Conservation (phyloP, 1,140 invertebrate species). For the Heliothis virescens region DNA sequence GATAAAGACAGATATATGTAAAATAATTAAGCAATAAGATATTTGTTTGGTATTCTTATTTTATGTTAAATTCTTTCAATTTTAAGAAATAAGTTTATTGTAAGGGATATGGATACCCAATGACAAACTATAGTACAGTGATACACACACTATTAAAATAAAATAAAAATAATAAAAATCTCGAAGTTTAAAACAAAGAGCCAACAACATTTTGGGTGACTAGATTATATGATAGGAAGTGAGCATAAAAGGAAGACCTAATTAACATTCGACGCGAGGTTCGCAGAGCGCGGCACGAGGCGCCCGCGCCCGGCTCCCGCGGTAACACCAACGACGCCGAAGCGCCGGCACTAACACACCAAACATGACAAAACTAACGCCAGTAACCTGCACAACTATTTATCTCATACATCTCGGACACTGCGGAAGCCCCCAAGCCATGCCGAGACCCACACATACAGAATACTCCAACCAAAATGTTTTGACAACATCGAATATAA, state of each 20-base stretch:
- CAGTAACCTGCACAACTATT: conserved; percentile 38
- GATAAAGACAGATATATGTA: conserved; percentile 28
- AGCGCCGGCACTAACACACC: conserved; percentile 57
- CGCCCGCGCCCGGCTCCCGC: conserved; percentile 60
- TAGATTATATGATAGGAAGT: conserved; percentile 77
- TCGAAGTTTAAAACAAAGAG: conserved; percentile 48
- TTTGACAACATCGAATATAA: conserved; percentile 85
- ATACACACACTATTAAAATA: conserved; percentile 12
- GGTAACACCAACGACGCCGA: conserved; percentile 61
- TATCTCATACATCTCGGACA: background rate
- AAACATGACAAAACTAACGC: conserved; percentile 44
- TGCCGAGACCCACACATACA: conserved; percentile 43
- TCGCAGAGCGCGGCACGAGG: conserved; percentile 71
- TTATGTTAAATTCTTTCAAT: background rate
- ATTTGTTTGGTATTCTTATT: background rate
- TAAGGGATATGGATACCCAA: background rate
- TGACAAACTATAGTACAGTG: background rate
- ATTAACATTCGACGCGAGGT: conserved; percentile 81
- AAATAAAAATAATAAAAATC: conserved; percentile 2
- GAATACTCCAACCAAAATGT: conserved; percentile 71
- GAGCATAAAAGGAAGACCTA: conserved; percentile 79
- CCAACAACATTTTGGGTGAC: conserved; percentile 62
- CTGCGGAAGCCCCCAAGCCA: conserved; percentile 21
- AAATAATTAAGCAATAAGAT: background rate
- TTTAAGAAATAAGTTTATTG: no score